These are phyloP conservation scores for Chaenodraco wilsoni DNA, from an alignment of 2,797 vertebrate genomes.

Conservation along the genomic window DNA sequence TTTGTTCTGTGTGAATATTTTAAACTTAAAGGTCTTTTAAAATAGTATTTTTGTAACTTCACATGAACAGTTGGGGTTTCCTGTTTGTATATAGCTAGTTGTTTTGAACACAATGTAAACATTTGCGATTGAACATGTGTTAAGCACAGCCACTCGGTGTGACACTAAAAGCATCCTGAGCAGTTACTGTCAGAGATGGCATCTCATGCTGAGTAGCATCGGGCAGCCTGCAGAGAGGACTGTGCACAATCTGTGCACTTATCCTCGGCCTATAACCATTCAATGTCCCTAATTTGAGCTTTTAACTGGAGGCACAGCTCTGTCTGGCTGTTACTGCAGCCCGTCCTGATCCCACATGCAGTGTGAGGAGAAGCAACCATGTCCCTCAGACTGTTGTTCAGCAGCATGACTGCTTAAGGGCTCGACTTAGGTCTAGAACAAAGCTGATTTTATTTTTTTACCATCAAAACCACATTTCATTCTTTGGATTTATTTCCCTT, in stretches of 20 bases:
- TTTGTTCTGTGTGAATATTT: slow-evolving; percentile 12
- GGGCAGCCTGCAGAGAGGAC: slow-evolving; percentile 3
- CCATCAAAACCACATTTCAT: background rate
- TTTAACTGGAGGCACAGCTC: slow-evolving; percentile 8
- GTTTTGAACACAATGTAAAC: background rate
- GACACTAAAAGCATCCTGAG: slow-evolving; percentile 10
- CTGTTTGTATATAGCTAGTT: background rate
- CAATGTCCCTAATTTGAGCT: slow-evolving; percentile 19
- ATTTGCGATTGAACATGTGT: slow-evolving; percentile 1
- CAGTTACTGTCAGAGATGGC: background rate
- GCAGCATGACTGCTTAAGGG: background rate
- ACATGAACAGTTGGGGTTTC: background rate
- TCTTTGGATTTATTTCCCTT: slow-evolving; percentile 81
- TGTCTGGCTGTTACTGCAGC: background rate
- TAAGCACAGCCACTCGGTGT: slow-evolving; percentile 1
- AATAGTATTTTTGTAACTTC: background rate
- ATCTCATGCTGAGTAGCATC: slow-evolving; percentile 1
- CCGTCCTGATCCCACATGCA: background rate
- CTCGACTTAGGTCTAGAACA: background rate
- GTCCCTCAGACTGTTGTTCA: background rate
- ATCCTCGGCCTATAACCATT: slow-evolving; percentile 11
- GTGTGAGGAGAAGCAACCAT: background rate
- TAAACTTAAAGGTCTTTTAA: background rate
- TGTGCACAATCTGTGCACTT: slow-evolving; percentile 18
- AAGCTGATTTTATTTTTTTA: background rate